Evolutionary conservation across 2,113 vertebrate genomes (phyloP).

Genomic region (Crotalus horridus): DNA sequence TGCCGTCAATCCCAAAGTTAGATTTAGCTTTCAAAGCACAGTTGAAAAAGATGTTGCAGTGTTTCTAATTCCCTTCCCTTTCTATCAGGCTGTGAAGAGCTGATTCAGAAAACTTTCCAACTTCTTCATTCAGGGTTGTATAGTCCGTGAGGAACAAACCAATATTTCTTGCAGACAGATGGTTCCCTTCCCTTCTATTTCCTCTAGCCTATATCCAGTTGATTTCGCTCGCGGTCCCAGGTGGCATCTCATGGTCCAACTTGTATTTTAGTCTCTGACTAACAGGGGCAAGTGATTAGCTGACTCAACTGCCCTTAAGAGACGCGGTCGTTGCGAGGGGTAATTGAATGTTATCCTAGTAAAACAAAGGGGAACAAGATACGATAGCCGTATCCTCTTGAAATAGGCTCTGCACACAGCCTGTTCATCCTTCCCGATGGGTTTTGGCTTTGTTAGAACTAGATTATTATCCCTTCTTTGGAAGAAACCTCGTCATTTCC

Average conservation of each 20-base stretch:
- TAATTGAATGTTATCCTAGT: conserved; percentile 61
- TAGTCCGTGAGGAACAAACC: background rate
- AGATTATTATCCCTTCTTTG: conserved; percentile 65
- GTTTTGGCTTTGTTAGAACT: conserved; percentile 60
- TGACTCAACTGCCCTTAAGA: conserved; percentile 21
- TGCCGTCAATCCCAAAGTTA: too few relatives aligned
- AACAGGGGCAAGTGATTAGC: conserved; percentile 54
- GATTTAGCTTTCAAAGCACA: background rate
- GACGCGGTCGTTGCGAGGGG: conserved; percentile 39
- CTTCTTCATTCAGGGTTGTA: background rate
- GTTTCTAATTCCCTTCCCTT: too few relatives aligned
- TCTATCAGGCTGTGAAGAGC: too few relatives aligned
- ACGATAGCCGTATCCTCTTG: conserved; percentile 51
- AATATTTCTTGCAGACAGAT: background rate
- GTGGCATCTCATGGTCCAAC: background rate
- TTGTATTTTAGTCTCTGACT: conserved; percentile 19
- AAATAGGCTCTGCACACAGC: conserved; percentile 56
- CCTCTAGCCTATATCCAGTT: background rate
- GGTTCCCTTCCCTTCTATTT: background rate
- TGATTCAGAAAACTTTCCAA: background rate
- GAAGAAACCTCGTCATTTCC: conserved; percentile 63
- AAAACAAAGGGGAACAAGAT: conserved; percentile 59
- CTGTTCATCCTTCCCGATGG: conserved; percentile 56
- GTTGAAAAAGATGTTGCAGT: background rate
- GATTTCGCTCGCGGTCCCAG: background rate